Evolutionary conservation across 2,888 invertebrate genomes (phyloP).

Genomic region (Noctua janthe): DNA sequence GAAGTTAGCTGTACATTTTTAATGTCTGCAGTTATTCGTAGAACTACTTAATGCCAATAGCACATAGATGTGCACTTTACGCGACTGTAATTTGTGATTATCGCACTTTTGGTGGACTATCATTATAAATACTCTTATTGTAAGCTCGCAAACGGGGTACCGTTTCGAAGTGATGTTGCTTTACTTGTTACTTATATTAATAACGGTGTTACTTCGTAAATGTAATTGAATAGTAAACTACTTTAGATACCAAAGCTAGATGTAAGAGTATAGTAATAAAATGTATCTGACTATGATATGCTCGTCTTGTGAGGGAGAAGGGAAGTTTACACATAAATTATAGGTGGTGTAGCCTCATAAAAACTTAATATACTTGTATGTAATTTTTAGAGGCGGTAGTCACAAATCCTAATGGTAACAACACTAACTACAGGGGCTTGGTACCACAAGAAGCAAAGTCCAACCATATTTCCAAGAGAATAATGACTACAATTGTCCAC

Average conservation of each 20-base stretch:
- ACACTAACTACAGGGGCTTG: background rate
- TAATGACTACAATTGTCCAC: constrained; percentile 33
- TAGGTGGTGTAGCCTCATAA: constrained; percentile 10
- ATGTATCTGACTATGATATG: constrained; percentile 12
- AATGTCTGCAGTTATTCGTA: constrained; percentile 18
- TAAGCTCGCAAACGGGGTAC: constrained; percentile 25
- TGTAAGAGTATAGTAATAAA: constrained; percentile 6
- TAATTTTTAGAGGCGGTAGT: constrained; percentile 33
- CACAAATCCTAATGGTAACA: constrained; percentile 39
- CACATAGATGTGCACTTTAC: constrained; percentile 21
- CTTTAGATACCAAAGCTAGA: constrained; percentile 11
- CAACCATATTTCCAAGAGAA: constrained; percentile 12
- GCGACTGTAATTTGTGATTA: constrained; percentile 38
- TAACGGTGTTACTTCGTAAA: constrained; percentile 49
- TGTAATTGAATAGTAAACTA: constrained; percentile 58
- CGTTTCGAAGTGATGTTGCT: constrained; percentile 38
- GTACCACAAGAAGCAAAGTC: constrained; percentile 13
- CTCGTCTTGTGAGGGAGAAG: background rate
- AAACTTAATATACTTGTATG: constrained; percentile 11
- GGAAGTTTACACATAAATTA: constrained; percentile 14
- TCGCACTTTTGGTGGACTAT: constrained; percentile 42
- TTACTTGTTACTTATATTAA: constrained; percentile 46
- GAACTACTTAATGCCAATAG: constrained; percentile 35
- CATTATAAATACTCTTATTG: constrained; percentile 40
- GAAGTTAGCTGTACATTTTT: constrained; percentile 32